phyloP scores from a whole-genome alignment of 2,888 invertebrate species.

The Acleris emargana region DNA sequence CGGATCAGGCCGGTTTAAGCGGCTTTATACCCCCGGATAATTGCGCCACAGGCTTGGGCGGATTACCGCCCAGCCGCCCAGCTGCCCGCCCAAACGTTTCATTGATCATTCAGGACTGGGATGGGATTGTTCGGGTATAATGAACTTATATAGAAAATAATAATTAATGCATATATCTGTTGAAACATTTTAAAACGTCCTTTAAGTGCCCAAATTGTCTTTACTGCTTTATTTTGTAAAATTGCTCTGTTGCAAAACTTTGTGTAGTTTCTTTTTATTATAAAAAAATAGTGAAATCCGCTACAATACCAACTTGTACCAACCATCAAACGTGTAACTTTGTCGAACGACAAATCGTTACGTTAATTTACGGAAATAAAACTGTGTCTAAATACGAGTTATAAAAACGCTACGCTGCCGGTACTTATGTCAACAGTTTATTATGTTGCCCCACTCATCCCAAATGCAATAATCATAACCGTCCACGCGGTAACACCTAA shows the following conservation, averaged over 20 bases:
- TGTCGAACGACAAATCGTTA: background rate
- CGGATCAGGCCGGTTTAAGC: conserved; percentile 45
- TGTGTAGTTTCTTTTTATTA: no score
- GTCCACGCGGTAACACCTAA: conserved; percentile 52
- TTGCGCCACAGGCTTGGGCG: conserved; percentile 62
- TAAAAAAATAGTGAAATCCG: no score
- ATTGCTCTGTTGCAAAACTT: no score
- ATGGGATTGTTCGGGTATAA: conserved; percentile 20
- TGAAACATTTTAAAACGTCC: no score
- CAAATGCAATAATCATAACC: conserved; percentile 33
- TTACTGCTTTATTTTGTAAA: no score
- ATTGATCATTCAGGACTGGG: conserved; percentile 13
- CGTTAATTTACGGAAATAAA: no score
- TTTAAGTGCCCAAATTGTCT: no score
- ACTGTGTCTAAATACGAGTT: no score
- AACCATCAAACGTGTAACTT: no score
- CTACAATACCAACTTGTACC: no score
- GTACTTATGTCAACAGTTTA: conserved; percentile 36
- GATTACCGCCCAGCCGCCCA: conserved; percentile 38
- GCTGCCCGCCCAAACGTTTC: conserved; percentile 34
- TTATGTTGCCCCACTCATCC: conserved; percentile 43
- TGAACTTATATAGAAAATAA: conserved; percentile 7
- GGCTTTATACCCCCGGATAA: conserved; percentile 63
- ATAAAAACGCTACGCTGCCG: no score
- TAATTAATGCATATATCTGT: background rate